Conservation (phyloP, 1,140 invertebrate genomes). For the Lycorma delicatula region DNA sequence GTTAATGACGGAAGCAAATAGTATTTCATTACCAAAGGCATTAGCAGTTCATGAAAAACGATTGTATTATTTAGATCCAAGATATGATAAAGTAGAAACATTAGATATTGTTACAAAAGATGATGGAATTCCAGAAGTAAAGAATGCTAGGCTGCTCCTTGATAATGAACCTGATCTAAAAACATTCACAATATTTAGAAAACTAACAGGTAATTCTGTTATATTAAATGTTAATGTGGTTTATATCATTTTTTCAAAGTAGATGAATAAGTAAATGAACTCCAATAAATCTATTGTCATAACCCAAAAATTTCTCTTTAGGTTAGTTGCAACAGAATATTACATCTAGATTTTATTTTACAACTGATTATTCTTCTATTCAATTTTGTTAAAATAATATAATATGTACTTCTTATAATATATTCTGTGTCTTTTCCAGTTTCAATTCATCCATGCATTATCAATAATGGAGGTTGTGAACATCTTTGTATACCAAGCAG, state of each 20-base stretch:
- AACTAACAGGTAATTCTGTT: too few species aligned
- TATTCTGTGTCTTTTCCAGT: too few species aligned
- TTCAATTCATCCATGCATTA: conserved; percentile 81
- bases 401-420: too few species aligned
- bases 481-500: conserved; percentile 84
- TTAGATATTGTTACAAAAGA: conserved; percentile 76
- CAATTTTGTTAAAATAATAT: too few species aligned
- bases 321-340: too few species aligned
- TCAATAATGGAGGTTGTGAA: conserved; percentile 82
- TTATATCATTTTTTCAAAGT: too few species aligned
- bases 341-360: too few species aligned
- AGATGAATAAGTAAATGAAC: too few species aligned
- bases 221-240: too few species aligned
- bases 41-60: conserved; percentile 74
- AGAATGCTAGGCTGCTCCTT: conserved; percentile 62
- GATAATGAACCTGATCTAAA: conserved; percentile 83
- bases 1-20: conserved; percentile 57
- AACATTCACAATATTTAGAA: conserved; percentile 80
- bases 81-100: conserved; percentile 80
- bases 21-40: conserved; percentile 68
- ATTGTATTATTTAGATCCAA: conserved; percentile 82
- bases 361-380: too few species aligned
- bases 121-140: conserved; percentile 10
- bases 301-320: too few species aligned
- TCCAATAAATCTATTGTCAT: too few species aligned